Evolutionary conservation across 2,888 invertebrate species (phyloP).

Genomic region (Cremastinae sp.): DNA sequence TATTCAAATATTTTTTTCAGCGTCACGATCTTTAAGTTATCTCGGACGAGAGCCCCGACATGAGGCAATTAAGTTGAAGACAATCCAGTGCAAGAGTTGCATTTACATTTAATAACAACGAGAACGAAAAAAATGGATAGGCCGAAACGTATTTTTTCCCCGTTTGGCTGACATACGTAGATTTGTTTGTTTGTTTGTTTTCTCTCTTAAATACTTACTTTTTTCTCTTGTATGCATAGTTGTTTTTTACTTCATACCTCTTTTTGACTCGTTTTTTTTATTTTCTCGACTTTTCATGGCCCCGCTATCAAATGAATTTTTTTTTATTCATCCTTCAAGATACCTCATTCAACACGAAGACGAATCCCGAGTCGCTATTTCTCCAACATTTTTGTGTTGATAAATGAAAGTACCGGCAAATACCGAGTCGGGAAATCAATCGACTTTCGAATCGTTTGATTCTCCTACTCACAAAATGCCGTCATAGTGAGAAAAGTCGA

Average conservation of each 20-base stretch:
- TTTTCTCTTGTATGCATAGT: neutral
- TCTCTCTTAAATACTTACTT: conserved; percentile 31
- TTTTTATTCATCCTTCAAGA: neutral
- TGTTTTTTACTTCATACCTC: no score
- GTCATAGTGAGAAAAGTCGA: neutral
- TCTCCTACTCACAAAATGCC: conserved; percentile 35
- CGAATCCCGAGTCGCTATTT: conserved; percentile 28
- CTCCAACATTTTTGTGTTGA: no score
- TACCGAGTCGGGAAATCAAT: conserved; percentile 23
- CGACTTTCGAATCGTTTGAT: conserved; percentile 48
- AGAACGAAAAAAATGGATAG: conserved; percentile 33
- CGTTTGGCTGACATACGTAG: conserved; percentile 31
- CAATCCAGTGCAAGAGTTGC: conserved; percentile 49
- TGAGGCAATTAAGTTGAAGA: conserved; percentile 42
- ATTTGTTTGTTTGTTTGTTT: conserved; percentile 55
- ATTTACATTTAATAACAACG: conserved; percentile 31
- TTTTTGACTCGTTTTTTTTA: neutral
- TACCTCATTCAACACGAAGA: conserved; percentile 32
- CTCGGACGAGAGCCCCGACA: conserved; percentile 50
- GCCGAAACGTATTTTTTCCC: conserved; percentile 24
- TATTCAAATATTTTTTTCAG: conserved; percentile 50
- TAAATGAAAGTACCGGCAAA: no score
- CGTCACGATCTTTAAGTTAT: conserved; percentile 37
- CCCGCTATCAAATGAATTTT: conserved; percentile 16
- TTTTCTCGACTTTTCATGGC: conserved; percentile 7